Percentiles rank a stretch among this genome's conserved stretches.
Conservation (phyloP, 1,140 invertebrate species). For the Polypedilum pembai region DNA sequence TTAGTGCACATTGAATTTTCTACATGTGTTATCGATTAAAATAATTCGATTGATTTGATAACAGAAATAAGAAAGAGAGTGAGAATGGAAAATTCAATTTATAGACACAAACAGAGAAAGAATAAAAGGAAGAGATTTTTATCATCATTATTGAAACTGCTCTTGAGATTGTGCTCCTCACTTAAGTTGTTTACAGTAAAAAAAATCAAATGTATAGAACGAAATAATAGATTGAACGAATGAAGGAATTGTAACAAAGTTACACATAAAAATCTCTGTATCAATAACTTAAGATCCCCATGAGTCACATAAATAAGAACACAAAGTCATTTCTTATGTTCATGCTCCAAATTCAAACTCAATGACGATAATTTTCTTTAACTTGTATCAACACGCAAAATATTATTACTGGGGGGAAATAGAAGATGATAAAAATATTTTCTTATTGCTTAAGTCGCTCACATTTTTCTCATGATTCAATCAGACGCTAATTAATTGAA, state of each 20-base stretch:
- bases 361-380: neutral
- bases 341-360: neutral
- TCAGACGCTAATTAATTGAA: neutral
- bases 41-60: slow-evolving; percentile 13
- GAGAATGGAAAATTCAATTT: slow-evolving; percentile 13
- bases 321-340: neutral
- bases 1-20: neutral
- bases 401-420: neutral
- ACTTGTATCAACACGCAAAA: neutral
- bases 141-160: neutral
- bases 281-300: slow-evolving; percentile 12
- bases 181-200: neutral
- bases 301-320: slow-evolving; percentile 10
- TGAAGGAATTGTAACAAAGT: neutral
- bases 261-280: neutral
- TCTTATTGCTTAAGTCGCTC: neutral
- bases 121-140: neutral
- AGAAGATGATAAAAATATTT: neutral
- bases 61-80: neutral
- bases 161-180: neutral
- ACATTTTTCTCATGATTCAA: slow-evolving; percentile 1
- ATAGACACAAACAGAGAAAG: neutral
- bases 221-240: no score
- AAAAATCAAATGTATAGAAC: no score
- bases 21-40: slow-evolving; percentile 18